Percentiles rank a stretch among this genome's conserved stretches.
phyloP scores from a whole-genome alignment of 2,888 invertebrate species.

The Eupithecia subfuscata region DNA sequence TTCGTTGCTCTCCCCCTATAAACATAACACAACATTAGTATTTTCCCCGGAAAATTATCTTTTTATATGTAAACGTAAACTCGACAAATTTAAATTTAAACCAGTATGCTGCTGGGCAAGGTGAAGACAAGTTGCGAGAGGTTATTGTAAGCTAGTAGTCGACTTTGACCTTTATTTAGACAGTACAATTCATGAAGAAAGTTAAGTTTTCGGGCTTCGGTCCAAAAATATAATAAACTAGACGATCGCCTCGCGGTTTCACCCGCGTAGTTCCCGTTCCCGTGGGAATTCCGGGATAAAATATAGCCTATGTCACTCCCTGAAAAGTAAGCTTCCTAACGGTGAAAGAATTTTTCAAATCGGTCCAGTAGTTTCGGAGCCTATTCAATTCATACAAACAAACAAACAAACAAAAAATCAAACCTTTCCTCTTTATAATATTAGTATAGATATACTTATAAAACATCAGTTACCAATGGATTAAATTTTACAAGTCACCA shows the following conservation, averaged over 20 bases:
- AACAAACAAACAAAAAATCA: too few species aligned
- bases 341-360: too few species aligned
- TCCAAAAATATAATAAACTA: too few species aligned
- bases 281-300: too few species aligned
- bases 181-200: neutral
- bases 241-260: too few species aligned
- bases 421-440: too few species aligned
- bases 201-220: neutral
- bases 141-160: neutral
- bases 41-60: neutral
- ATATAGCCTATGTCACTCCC: too few species aligned
- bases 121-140: neutral
- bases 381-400: too few species aligned
- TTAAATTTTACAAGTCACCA: neutral
- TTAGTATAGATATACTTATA: too few species aligned
- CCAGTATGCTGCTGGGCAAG: constrained; percentile 7
- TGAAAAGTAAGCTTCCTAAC: too few species aligned
- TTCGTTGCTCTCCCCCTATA: constrained; percentile 92
- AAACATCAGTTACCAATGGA: neutral
- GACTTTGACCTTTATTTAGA: neutral
- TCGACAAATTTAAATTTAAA: neutral
- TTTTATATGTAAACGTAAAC: neutral
- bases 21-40: constrained; percentile 40
- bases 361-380: too few species aligned
- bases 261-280: too few species aligned